A percentile compares a stretch with the other conserved stretches of the same genome.
These are phyloP conservation scores for Teinopalpus imperialis DNA, from an alignment of 2,888 invertebrate genomes.

Conservation along the genomic window DNA sequence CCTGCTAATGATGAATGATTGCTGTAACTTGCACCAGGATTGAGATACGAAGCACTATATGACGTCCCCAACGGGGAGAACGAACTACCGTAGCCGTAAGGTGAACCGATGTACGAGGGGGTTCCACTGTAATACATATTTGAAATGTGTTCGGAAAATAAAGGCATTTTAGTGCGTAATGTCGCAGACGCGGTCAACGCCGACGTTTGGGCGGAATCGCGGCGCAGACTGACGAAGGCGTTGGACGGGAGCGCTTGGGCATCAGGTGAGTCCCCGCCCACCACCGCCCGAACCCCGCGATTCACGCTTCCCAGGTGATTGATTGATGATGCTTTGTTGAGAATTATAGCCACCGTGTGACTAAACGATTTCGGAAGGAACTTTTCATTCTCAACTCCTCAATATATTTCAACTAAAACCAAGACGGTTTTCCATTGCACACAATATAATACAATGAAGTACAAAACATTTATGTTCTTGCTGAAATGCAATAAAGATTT, in stretches of 20 bases:
- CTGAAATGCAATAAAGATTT: conserved; percentile 16
- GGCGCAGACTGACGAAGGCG: conserved; percentile 53
- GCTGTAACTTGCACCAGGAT: conserved; percentile 71
- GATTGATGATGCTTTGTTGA: conserved; percentile 65
- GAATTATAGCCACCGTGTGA: conserved; percentile 60
- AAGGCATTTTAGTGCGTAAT: conserved; percentile 79
- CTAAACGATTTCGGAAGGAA: conserved; percentile 49
- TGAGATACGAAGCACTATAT: conserved; percentile 76
- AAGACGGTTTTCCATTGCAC: too few species aligned
- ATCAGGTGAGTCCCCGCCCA: conserved; percentile 48
- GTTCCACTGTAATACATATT: conserved; percentile 80
- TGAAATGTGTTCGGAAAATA: conserved; percentile 85
- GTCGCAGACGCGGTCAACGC: conserved; percentile 46
- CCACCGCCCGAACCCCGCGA: conserved; percentile 40
- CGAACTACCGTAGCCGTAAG: conserved; percentile 72
- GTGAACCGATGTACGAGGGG: conserved; percentile 72
- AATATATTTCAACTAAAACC: conserved; percentile 10
- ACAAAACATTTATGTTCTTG: conserved; percentile 5
- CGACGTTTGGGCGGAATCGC: conserved; percentile 44
- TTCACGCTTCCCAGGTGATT: conserved; percentile 59
- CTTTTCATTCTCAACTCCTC: conserved; percentile 29
- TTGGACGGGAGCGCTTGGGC: conserved; percentile 41
- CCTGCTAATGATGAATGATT: conserved; percentile 75
- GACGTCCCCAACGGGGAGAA: conserved; percentile 58
- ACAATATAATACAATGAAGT: background rate